Percentiles rank a stretch among this genome's conserved stretches.
phyloP scores from a whole-genome alignment of 1,140 invertebrate species.

The Cyclargus thomasi region DNA sequence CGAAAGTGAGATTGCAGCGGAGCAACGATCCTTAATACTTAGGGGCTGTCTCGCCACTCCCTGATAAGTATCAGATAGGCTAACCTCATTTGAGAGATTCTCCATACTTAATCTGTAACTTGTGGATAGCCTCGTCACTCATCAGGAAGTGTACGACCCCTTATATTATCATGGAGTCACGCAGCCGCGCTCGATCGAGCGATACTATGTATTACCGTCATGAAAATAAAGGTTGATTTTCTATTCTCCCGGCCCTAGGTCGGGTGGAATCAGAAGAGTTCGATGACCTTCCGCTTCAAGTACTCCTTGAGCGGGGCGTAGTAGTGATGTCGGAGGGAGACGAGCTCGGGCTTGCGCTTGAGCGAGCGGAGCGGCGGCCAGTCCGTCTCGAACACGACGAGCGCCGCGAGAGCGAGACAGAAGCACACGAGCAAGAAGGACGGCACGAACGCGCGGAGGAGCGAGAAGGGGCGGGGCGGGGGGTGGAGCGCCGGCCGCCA shows the following conservation, averaged over 20 bases:
- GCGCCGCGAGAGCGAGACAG: constrained; percentile 78
- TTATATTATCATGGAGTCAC: too few relatives aligned
- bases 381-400: constrained; percentile 86
- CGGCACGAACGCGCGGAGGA: constrained; percentile 82
- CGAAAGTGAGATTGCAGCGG: background rate
- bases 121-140: too few relatives aligned
- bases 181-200: too few relatives aligned
- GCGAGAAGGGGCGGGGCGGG: constrained; percentile 77
- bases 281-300: constrained; percentile 73
- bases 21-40: constrained; percentile 8
- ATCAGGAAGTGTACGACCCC: too few relatives aligned
- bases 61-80: too few relatives aligned
- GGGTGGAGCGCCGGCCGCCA: constrained; percentile 74
- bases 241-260: too few relatives aligned
- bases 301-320: constrained; percentile 89
- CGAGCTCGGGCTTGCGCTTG: constrained; percentile 86
- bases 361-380: constrained; percentile 81
- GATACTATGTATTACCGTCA: too few relatives aligned
- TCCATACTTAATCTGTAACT: too few relatives aligned
- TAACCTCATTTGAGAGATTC: too few relatives aligned
- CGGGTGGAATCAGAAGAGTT: constrained; percentile 64
- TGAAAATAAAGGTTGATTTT: too few relatives aligned
- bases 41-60: too few relatives aligned
- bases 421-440: constrained; percentile 82
- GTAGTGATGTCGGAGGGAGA: constrained; percentile 85